Evolutionary conservation across 2,113 vertebrate species (phyloP), one percentile per base, ranked within the genome.

Genomic region (Eidolon helvum): DNA sequence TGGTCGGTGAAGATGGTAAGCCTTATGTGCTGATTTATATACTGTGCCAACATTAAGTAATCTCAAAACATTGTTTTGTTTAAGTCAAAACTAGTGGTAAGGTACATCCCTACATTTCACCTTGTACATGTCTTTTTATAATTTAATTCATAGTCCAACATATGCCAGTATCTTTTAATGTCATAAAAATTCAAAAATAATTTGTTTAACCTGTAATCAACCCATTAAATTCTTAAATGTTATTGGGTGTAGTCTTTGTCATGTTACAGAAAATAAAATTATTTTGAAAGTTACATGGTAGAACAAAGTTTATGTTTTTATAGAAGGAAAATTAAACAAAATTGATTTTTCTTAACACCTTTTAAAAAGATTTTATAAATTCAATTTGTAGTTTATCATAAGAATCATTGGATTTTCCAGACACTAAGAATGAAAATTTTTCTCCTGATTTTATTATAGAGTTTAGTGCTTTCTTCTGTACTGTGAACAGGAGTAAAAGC

Each of bases 1-100:
- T 99, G 99, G 99, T 99, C 99, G 97, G 97, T 99, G 97, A 99
- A 99, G 99, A 99, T 99, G 99, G 99, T 99, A 99, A 99, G 99
- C 98, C 98, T 96, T 48, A 94, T 98, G 98, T 98, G 98, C 98
- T 98, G 98, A 98, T 99, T 97, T 99, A 96, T 98, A 98, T 98
- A 97, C 98, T 99, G 97, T 99, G 98, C 97, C 98, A 98, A 98
- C 98, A 98, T 99, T 98, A 98, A 98, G 53, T 98, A 97, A 97
- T 96, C 84, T 98, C 55, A 93, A 98, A 97, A 96, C 91, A 98
- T 97, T 98, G 97, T 98, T 98, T 98, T 97, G 96, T 97, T 98
- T 96, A 86, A 98, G 90, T 97, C 85, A 98, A 97, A 97, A 91
- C 82, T 95, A 92, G 90, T 97, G 96, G 95, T 97, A 91, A 98